These are phyloP conservation scores for Acleris cristana DNA, from an alignment of 2,888 invertebrate species.

Conservation along the genomic window DNA sequence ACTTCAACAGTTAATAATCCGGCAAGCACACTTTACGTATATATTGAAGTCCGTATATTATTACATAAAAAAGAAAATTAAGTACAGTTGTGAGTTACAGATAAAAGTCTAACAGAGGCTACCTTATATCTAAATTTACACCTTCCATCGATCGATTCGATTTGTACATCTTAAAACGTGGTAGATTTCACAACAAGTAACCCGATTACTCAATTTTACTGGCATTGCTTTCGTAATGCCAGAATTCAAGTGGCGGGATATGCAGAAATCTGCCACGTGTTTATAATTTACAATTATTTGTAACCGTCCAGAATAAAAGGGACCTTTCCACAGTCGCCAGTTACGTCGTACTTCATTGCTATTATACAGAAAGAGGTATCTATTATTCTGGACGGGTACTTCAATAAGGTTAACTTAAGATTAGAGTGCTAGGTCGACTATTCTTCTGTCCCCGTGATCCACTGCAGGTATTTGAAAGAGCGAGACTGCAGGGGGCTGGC, in stretches of 20 bases:
- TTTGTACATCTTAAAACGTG: constrained; percentile 45
- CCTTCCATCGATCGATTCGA: constrained; percentile 55
- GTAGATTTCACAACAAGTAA: constrained; percentile 36
- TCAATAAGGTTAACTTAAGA: constrained; percentile 32
- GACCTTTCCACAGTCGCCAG: too few species aligned
- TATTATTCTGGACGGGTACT: too few species aligned
- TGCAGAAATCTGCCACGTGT: constrained; percentile 28
- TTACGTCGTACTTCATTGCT: too few species aligned
- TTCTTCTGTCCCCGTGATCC: constrained; percentile 82
- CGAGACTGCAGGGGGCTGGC: constrained; percentile 79
- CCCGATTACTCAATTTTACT: constrained; percentile 9
- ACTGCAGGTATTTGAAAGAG: constrained; percentile 81
- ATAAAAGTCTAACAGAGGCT: constrained; percentile 47
- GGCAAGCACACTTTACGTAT: constrained; percentile 48
- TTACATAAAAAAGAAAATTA: constrained; percentile 53
- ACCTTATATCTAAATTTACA: constrained; percentile 49
- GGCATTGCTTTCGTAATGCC: constrained; percentile 26
- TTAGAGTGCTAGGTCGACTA: constrained; percentile 41
- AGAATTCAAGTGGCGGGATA: constrained; percentile 36
- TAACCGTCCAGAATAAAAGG: too few species aligned
- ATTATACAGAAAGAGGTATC: too few species aligned
- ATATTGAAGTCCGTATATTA: constrained; percentile 50
- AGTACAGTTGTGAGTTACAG: constrained; percentile 44
- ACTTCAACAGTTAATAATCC: constrained; percentile 16
- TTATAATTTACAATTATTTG: not conserved